Evolutionary conservation across 2,888 invertebrate genomes (phyloP).

Genomic region (Machimus atricapillus): DNA sequence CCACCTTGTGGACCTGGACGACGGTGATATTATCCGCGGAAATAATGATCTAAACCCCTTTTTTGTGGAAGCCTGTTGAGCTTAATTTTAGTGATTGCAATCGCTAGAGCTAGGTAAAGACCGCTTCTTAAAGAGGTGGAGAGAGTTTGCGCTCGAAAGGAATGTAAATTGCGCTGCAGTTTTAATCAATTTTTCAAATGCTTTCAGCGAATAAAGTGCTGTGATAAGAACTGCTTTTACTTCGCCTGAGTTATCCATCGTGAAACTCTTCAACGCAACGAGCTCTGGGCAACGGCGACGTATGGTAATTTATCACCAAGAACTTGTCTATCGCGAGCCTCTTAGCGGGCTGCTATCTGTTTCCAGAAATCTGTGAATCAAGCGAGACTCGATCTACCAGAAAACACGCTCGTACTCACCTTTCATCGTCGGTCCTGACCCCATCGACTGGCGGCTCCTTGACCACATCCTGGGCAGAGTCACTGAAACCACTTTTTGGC

Average conservation of each 20-base stretch:
- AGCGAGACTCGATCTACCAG: not conserved
- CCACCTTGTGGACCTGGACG: not conserved
- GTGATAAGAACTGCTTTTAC: not conserved
- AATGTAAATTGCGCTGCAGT: not conserved
- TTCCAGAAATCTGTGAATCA: not conserved
- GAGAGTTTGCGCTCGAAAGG: not conserved
- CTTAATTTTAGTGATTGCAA: not conserved
- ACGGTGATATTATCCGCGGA: not conserved
- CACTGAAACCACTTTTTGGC: conserved; percentile 25
- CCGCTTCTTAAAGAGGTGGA: not conserved
- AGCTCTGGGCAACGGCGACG: not conserved
- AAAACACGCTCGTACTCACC: not conserved
- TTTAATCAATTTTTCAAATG: not conserved
- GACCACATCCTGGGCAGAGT: not conserved
- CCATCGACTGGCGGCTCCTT: not conserved
- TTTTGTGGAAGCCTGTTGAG: not conserved
- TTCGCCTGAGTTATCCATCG: not conserved
- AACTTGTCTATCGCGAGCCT: not conserved
- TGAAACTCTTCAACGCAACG: not conserved
- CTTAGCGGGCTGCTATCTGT: not conserved
- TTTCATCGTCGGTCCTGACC: not conserved
- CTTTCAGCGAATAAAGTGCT: not conserved
- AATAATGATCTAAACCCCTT: not conserved
- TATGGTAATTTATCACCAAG: not conserved
- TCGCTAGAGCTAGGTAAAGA: not conserved